Base-by-base conservation (phyloP, 2,888 invertebrate genomes). In the Conomelus anceps region DNA sequence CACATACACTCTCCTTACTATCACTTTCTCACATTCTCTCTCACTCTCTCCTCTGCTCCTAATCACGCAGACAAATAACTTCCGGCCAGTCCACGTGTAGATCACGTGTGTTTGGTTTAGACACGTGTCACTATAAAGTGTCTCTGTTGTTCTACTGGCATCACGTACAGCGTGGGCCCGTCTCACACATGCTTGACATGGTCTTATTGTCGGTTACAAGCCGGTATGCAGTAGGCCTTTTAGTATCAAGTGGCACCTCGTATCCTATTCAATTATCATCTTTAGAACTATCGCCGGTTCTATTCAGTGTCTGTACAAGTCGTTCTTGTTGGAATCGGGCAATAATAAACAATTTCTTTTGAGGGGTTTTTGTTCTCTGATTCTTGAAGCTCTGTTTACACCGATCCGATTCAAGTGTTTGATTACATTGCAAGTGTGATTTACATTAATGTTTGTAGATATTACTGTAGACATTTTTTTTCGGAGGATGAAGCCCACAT, bases 61-160 rank as follows among this genome's bases (percentile, higher is more conserved):
- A 86, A 86, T 86, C 86, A 86, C 86, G 86, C 86, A 86, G 86
- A 86, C 86, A 86, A 86, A 86, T 86, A 86, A 29, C 86, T 86
- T 86, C 86, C 86, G 86, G 86, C 86, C 29, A 13, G 86, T 24
- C 24, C 86, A 24, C 86, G 86, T 86, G 86, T 24, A 22, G 17
- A 20, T 26, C 86, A 86, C 86, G 86, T 86, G 86, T 86, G 86
- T 86, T 86, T 86, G 86, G 86, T 29, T n/a, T 20, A 26, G 24
- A 26, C 86, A 26, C 86, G 86, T 86, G 86, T 29, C 24, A 24
- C 63, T n/a, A 63, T 63, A 20, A 63, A 63, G 63, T 63, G 63
- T 63, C 63, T 63, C 63, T n/a, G 63, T 63, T 63, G 63, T 63
- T 63, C 3, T 63, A 63, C 34, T 17, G 34, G 34, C 34, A 34